Evolutionary conservation across 2,888 invertebrate genomes (phyloP), one percentile per base, ranked within the genome.

Genomic region (Antheraea assamensis): DNA sequence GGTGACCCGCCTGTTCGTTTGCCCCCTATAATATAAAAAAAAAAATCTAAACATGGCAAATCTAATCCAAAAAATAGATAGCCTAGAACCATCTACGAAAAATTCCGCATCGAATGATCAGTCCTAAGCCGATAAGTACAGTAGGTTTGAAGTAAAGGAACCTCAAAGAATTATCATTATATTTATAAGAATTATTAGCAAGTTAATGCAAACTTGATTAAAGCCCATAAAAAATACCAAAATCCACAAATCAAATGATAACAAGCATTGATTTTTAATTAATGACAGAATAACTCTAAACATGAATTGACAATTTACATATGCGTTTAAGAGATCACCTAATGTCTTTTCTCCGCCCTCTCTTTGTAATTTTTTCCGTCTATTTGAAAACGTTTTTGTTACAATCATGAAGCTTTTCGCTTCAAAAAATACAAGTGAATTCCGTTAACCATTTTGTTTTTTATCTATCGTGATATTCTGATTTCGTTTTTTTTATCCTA

Each of bases 341-440:
- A 61, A 61, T 17, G 61, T 61, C 61, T 27, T 61, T 61, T 17
- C 30, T 64, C 27, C 2, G 5, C 17, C 61, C 61, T 30, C 4
- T 15, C 24, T 61, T 13, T 13, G 4, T 27, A 30, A 30, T 30
- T 64, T 30, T 71, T 61, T n/a, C 35, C 71, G 31, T 31, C 68
- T 66, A 70, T 74, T 71, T 68, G 27, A 66, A 71, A 71, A 71
- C 55, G 24, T 58, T 49, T 70, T 71, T 74, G 64, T 68, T 55
- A 49, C 55, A 55, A 66, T 72, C 49, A 27, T 52, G 66, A 71
- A 71, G 71, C 68, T 68, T 66, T 74, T 42, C 52, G 64, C 52
- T 74, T 66, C 66, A 68, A 71, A 72, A 68, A 74, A 74, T 31
- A 42, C 13, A 71, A 31, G 71, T 30, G 49, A 55, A 71, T 55